Evolutionary conservation across 2,888 invertebrate species (phyloP).

Genomic region (Nebria salina): DNA sequence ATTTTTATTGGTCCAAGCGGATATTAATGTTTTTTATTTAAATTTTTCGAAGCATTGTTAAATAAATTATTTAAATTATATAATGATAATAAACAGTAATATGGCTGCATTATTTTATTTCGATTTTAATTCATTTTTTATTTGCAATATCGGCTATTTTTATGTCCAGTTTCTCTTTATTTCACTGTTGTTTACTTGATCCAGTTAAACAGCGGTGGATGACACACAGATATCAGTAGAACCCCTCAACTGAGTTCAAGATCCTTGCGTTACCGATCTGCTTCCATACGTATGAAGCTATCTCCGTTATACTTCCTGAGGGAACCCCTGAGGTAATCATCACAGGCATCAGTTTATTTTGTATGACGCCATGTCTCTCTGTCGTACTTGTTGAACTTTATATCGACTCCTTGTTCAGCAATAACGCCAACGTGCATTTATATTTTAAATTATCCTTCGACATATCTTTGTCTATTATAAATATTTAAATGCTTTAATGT

Average conservation of each 20-base stretch:
- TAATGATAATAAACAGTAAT: too few species aligned
- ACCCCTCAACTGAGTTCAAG: not conserved
- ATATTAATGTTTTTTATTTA: too few species aligned
- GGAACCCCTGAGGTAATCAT: constrained; percentile 50
- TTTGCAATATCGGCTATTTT: too few species aligned
- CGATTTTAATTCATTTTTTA: not conserved
- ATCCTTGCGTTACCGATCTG: not conserved
- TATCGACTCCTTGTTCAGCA: not conserved
- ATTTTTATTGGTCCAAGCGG: too few species aligned
- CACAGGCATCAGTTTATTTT: constrained; percentile 48
- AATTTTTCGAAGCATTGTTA: too few species aligned
- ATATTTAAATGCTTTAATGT: not conserved
- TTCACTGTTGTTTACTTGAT: not conserved
- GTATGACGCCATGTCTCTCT: constrained; percentile 23
- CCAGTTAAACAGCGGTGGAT: not conserved
- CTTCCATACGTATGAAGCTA: constrained; percentile 43
- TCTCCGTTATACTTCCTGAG: constrained; percentile 50
- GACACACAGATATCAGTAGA: not conserved
- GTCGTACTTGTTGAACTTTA: constrained; percentile 31
- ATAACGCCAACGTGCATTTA: not conserved
- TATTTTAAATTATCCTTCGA: not conserved
- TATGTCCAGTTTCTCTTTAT: not conserved
- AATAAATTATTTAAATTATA: too few species aligned
- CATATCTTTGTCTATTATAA: not conserved
- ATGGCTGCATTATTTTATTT: too few species aligned